Base-by-base conservation (phyloP, 2,888 invertebrate species). In the Sepiola atlantica region DNA sequence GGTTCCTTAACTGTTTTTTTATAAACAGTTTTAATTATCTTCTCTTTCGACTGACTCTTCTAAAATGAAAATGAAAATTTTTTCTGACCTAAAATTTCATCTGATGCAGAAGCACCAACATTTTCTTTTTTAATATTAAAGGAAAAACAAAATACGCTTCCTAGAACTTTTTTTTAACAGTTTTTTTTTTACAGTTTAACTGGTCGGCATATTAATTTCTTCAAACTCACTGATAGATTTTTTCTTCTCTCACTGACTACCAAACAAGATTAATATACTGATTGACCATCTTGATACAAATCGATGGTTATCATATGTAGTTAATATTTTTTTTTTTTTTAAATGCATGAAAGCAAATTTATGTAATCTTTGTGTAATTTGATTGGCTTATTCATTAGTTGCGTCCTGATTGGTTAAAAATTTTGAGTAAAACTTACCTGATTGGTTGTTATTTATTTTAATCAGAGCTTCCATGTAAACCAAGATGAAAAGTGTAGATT, bases 381-480 rank as follows among this genome's bases (percentile, higher is more conserved):
- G 77, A 77, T 77, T 77, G 77, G n/a, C n/a, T n/a, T n/a, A 18
- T n/a, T n/a, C n/a, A 77, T n/a, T 8, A 61, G 57, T 61, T 61
- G 57, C 8, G 20, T 61, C 20, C 57, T 61, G 57, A 61, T 77
- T 77, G 77, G n/a, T n/a, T 0, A 18, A 24, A 10, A 61, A 2
- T 61, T 21, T 28, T 21, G 61, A 21, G 24, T 61, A 61, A 61
- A 61, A 77, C 28, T n/a, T 12, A 77, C 77, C n/a, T 77, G 77
- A 77, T 77, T 77, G 77, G n/a, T 77, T 77, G 12, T 77, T 61
- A 61, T 61, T 77, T 77, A 14, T n/a, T 77, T n/a, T 77, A 12
- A 77, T n/a, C 10, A n/a, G 77, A 77, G 77, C 77, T 77, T 77
- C 77, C 77, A 77, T 77, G 77, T 77, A n/a, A 77, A 77, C n/a